A percentile compares a stretch with the other conserved stretches of the same genome.
These are phyloP conservation scores for Stenotaenia linearis DNA, from an alignment of 2,888 invertebrate species.

Conservation along the genomic window DNA sequence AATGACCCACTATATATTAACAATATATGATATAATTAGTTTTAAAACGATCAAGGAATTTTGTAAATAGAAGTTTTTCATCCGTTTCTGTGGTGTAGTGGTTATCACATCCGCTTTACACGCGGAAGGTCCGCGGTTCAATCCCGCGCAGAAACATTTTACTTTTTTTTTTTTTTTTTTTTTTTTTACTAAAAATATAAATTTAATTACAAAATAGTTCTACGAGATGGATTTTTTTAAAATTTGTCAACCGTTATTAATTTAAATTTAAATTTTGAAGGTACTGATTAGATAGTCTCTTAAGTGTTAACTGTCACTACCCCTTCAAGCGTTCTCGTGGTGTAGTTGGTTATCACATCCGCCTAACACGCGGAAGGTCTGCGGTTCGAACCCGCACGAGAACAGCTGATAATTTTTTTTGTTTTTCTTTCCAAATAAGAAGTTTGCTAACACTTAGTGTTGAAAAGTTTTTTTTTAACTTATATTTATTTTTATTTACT, in stretches of 20 bases:
- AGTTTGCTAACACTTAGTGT: too few species aligned
- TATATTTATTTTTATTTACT: background rate
- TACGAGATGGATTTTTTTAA: too few species aligned
- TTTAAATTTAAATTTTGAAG: too few species aligned
- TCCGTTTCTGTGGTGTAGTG: background rate
- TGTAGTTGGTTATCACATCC: constrained; percentile 12
- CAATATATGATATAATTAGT: too few species aligned
- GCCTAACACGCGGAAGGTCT: constrained; percentile 10
- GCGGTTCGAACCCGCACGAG: constrained; percentile 17
- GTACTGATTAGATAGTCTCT: too few species aligned
- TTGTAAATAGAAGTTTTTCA: too few species aligned
- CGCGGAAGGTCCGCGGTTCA: background rate
- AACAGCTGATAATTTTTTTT: background rate
- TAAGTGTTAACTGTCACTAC: too few species aligned
- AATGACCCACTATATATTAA: too few species aligned
- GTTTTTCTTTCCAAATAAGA: background rate
- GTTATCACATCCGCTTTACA: background rate
- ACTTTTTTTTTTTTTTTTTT: background rate
- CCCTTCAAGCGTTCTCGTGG: constrained; percentile 13
- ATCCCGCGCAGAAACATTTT: background rate
- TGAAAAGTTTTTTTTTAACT: too few species aligned
- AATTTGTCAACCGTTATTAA: too few species aligned
- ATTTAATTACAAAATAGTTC: too few species aligned
- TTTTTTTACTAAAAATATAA: background rate
- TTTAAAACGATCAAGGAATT: too few species aligned